These are phyloP conservation scores for Torymus texanus DNA, from an alignment of 2,888 invertebrate species.

Conservation along the genomic window DNA sequence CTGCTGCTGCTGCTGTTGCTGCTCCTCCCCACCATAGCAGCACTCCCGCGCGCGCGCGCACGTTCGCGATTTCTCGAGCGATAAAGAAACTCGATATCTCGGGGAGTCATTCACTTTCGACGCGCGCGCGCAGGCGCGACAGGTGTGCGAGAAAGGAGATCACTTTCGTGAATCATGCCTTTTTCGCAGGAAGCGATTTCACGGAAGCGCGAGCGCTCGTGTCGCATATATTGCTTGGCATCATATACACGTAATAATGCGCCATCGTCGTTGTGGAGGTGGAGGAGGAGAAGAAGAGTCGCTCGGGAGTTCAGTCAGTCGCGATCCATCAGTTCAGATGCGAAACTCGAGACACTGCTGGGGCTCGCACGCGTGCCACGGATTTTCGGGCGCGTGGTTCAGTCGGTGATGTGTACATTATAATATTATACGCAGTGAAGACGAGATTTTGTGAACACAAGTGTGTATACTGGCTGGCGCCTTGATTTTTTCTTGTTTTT, in stretches of 20 bases:
- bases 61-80: slow-evolving; percentile 15
- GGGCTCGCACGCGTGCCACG: slow-evolving; percentile 41
- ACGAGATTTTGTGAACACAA: too few relatives aligned
- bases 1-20: too few relatives aligned
- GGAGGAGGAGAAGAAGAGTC: too few relatives aligned
- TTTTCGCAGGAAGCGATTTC: slow-evolving; percentile 22
- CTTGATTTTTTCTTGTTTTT: too few relatives aligned
- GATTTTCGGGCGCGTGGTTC: not conserved
- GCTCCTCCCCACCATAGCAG: too few relatives aligned
- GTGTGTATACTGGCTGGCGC: too few relatives aligned
- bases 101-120: slow-evolving; percentile 3
- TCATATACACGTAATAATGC: slow-evolving; percentile 6
- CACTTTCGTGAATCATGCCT: not conserved
- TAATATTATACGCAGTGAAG: too few relatives aligned
- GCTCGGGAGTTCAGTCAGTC: not conserved
- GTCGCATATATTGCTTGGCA: not conserved
- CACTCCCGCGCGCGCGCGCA: not conserved
- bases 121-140: slow-evolving; percentile 1
- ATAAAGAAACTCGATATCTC: slow-evolving; percentile 38
- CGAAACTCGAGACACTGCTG: slow-evolving; percentile 60
- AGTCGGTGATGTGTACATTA: too few relatives aligned
- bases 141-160: not conserved
- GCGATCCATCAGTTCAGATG: slow-evolving; percentile 53
- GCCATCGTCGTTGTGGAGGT: not conserved
- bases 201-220: slow-evolving; percentile 16